Conservation (phyloP, 2,888 invertebrate genomes). For the Temnothorax rugatulus region DNA sequence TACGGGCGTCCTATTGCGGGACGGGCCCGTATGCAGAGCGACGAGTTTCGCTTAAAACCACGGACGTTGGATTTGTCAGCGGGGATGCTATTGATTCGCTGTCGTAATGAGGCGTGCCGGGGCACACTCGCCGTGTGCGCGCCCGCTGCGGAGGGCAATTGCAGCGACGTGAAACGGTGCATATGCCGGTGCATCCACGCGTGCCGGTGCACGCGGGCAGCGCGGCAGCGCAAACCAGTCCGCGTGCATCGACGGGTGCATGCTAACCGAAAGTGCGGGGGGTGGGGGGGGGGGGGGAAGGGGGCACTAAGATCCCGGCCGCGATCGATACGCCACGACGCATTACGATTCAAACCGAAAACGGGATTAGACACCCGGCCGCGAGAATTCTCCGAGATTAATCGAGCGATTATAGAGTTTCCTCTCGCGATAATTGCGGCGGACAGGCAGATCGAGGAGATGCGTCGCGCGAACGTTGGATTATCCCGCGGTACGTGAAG, state of each 20-base stretch:
- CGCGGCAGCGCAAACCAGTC: conserved; percentile 7
- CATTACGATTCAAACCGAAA: conserved; percentile 50
- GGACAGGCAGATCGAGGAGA: conserved; percentile 47
- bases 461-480: conserved; percentile 32
- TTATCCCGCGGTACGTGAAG: not conserved
- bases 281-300: not conserved
- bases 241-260: conserved; percentile 18
- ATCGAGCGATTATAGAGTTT: conserved; percentile 53
- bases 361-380: conserved; percentile 40
- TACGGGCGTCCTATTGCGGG: not conserved
- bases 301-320: conserved; percentile 54
- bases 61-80: conserved; percentile 76
- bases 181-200: conserved; percentile 64
- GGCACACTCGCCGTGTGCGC: conserved; percentile 44
- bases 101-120: conserved; percentile 79
- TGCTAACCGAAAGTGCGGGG: conserved; percentile 65
- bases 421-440: conserved; percentile 63
- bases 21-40: conserved; percentile 23
- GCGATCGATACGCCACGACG: conserved; percentile 49
- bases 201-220: conserved; percentile 58
- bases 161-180: conserved; percentile 61
- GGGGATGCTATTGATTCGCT: conserved; percentile 79
- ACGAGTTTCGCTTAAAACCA: conserved; percentile 36
- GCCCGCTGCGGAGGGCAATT: conserved; percentile 56
- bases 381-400: conserved; percentile 45